Percentiles rank a stretch among this genome's conserved stretches.
phyloP scores from a whole-genome alignment of 2,888 invertebrate species.

The Arrhopalites spinosus region DNA sequence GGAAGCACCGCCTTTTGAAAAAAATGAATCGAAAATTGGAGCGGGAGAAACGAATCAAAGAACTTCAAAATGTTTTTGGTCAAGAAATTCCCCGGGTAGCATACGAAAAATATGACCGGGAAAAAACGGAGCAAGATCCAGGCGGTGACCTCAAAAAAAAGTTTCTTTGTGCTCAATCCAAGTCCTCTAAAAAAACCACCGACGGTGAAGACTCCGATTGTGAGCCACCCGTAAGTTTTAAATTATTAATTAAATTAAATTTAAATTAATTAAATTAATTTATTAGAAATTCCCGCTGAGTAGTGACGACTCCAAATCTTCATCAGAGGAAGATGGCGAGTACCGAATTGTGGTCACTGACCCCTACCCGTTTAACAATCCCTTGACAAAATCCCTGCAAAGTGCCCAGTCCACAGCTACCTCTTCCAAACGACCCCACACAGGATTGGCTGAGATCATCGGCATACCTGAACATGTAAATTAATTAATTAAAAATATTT shows the following conservation, averaged over 20 bases:
- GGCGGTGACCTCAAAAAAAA: background rate
- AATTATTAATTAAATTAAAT: no score
- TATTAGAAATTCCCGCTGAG: conserved; percentile 10
- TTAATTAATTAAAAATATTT: background rate
- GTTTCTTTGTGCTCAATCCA: background rate
- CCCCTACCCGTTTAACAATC: conserved; percentile 18
- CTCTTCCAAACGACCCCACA: background rate
- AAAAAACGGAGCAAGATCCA: no score
- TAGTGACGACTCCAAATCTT: conserved; percentile 15
- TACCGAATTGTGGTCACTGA: conserved; percentile 20
- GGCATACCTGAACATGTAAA: conserved; percentile 21
- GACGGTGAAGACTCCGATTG: no score
- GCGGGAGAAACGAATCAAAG: conserved; percentile 22
- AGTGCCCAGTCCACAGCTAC: no score
- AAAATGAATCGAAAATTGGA: conserved; percentile 9
- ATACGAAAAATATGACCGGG: conserved; percentile 22
- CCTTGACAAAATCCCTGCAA: background rate
- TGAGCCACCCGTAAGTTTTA: no score
- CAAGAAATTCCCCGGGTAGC: conserved; percentile 23
- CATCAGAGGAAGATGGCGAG: conserved; percentile 26
- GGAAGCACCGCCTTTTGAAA: conserved; percentile 11
- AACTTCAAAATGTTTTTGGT: conserved; percentile 20
- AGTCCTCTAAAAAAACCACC: no score
- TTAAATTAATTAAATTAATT: no score
- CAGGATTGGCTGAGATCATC: conserved; percentile 8